Evolutionary conservation across 2,113 vertebrate species (phyloP).

Genomic region (Sterrhoptilus dennistouni): DNA sequence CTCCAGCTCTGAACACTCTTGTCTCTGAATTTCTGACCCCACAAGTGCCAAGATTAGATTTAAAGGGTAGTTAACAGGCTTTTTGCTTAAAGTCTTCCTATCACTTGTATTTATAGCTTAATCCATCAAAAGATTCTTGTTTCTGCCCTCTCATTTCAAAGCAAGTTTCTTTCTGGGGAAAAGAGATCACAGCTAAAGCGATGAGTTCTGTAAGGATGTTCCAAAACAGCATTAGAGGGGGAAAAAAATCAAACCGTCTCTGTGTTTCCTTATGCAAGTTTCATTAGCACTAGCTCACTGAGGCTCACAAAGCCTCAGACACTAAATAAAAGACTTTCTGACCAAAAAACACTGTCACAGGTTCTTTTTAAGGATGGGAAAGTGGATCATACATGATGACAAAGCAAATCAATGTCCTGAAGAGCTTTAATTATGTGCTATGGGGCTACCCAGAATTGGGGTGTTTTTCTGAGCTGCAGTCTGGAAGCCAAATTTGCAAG

Average conservation of each 20-base stretch:
- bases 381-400: not conserved
- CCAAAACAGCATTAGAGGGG: not conserved
- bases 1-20: not conserved
- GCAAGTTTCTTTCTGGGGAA: not conserved
- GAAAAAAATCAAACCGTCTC: not conserved
- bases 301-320: not conserved
- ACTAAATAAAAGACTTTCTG: not conserved
- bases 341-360: not conserved
- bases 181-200: not conserved
- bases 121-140: slow-evolving; percentile 42
- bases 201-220: not conserved
- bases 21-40: not conserved
- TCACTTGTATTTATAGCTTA: slow-evolving; percentile 44
- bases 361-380: not conserved
- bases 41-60: slow-evolving; percentile 7
- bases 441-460: rapidly evolving
- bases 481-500: not conserved
- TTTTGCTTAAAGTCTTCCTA: slow-evolving; percentile 34
- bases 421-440: not conserved
- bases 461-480: not conserved
- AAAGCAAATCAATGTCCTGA: not conserved
- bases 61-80: slow-evolving; percentile 12
- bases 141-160: slow-evolving; percentile 22
- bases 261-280: not conserved
- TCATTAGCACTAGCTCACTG: not conserved